Conservation (phyloP, 2,797 vertebrate species). For the Champsocephalus gunnari region DNA sequence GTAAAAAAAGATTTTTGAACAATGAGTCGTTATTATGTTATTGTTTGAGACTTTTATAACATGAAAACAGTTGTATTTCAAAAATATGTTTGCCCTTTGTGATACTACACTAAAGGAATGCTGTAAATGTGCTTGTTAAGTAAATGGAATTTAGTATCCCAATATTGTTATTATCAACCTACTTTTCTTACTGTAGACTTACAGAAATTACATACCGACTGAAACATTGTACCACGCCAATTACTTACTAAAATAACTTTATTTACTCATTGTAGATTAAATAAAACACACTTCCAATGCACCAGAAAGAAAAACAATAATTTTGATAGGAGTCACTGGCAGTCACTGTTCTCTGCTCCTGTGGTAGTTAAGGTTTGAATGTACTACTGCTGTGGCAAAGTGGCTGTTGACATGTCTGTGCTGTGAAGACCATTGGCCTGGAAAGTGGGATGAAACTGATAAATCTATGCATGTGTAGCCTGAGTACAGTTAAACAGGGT, state of each 20-base stretch:
- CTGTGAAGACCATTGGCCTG: not conserved
- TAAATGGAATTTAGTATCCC: not conserved
- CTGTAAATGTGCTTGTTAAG: not conserved
- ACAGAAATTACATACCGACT: not conserved
- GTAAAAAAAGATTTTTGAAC: not conserved
- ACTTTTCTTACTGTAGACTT: not conserved
- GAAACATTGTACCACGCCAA: not conserved
- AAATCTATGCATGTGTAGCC: not conserved
- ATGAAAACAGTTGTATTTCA: not conserved
- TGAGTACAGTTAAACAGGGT: no score
- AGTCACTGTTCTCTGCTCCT: no score
- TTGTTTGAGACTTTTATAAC: conserved; percentile 1
- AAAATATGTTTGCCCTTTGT: not conserved
- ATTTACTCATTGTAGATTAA: not conserved
- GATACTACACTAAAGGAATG: not conserved
- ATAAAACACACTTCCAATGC: not conserved
- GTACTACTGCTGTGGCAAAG: not conserved
- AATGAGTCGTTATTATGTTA: not conserved
- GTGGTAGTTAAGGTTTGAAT: not conserved
- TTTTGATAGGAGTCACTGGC: no score
- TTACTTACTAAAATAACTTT: not conserved
- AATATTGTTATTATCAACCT: not conserved
- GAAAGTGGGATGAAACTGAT: not conserved
- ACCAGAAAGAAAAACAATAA: not conserved
- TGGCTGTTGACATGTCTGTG: not conserved